These are phyloP conservation scores for Cochlearius cochlearius DNA, from an alignment of 2,113 vertebrate genomes.

Conservation along the genomic window DNA sequence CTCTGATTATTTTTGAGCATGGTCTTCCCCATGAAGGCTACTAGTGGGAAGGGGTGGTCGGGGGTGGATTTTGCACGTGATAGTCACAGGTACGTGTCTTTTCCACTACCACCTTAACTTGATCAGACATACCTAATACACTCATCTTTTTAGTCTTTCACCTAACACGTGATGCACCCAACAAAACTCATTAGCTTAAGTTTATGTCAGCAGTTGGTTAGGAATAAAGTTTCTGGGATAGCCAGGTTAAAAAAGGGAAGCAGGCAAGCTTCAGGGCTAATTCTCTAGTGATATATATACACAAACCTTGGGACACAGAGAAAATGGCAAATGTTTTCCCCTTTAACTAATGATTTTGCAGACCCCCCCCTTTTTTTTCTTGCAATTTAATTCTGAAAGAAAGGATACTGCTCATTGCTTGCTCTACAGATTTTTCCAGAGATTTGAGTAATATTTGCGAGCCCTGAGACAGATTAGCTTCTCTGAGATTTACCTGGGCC, in stretches of 20 bases:
- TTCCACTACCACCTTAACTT: neutral
- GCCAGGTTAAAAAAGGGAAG: neutral
- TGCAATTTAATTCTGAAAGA: neutral
- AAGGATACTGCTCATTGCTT: neutral
- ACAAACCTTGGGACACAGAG: neutral
- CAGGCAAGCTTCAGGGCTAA: neutral
- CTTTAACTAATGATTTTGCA: neutral
- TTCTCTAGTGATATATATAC: neutral
- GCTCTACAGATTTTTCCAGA: neutral
- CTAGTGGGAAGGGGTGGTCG: neutral
- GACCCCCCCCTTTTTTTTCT: neutral
- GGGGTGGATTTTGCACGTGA: neutral
- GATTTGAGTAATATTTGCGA: neutral
- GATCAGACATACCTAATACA: neutral
- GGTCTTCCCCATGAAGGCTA: neutral
- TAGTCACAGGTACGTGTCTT: neutral
- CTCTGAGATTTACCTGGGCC: neutral
- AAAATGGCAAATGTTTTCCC: neutral
- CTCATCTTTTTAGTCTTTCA: neutral
- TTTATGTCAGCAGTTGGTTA: neutral
- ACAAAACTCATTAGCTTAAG: neutral
- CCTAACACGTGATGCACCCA: neutral
- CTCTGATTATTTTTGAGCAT: neutral
- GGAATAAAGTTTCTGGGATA: neutral
- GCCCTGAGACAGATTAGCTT: neutral